Base-by-base conservation (phyloP, 2,797 vertebrate genomes). In the Enteromius unitaeniatus region DNA sequence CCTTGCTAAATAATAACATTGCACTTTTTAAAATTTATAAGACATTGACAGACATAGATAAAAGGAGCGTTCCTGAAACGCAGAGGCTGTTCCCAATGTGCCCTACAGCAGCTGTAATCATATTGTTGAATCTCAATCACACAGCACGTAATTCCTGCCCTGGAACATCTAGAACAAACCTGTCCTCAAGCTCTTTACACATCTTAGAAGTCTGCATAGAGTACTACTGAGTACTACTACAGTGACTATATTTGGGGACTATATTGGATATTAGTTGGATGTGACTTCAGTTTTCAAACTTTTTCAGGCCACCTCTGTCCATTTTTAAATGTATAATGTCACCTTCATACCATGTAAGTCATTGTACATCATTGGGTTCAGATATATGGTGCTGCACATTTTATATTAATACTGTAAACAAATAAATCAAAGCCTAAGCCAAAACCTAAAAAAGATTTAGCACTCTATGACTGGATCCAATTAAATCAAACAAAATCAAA, bases 71-170 rank as follows among this genome's bases (percentile, higher is more conserved):
- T 51, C 37, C 37, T 68, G 64, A 68, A 68, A 55, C 21, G 8
- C 14, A 2, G 31, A 40, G 23, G 11, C 49, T 9, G 49, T 60
- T 70, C n/a, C 37, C 45, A 17, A 5, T 7, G 40, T 72, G 53
- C 67, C 79, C 68, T 42, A 34, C 6, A 72, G 37, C 34, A 47
- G 47, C 58, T 55, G 34, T 67, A 79, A 84, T 84, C 65, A n/a
- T 75, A 49, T 75, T 58, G 49, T 67, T 67, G 37, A 79, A 80
- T 81, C 26, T 49, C 62, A 85, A 85, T 85, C 37, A 60, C 26
- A 69, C 62, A 6, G 62, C 73, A 74, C 15, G 1, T 86, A 82
- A 70, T 75, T 68, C 37, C 21, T 73, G 60, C 45, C 58, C 72
- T 82, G 68, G 70, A 76, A 28, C 60, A 74, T 75, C 60, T 26